A percentile compares a stretch with the other conserved stretches of the same genome.
Conservation (phyloP, 2,888 invertebrate species). For the Acanthococcus lagerstroemiae region DNA sequence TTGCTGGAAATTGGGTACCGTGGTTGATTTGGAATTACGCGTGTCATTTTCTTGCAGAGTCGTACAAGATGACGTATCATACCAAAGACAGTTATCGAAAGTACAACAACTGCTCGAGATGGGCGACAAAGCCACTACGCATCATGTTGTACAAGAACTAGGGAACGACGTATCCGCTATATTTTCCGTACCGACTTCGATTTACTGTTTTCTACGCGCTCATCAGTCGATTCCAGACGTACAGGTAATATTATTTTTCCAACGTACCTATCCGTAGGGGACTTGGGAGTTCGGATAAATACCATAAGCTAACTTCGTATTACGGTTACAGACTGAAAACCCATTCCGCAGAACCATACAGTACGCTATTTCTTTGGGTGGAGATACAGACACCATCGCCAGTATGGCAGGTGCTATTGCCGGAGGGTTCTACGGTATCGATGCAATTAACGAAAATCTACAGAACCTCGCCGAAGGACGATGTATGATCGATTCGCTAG, state of each 20-base stretch:
- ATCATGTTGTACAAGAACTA: constrained; percentile 47
- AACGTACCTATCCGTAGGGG: background rate
- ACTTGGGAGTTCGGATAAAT: too few relatives aligned
- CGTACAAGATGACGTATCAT: constrained; percentile 6
- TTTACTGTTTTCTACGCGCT: constrained; percentile 56
- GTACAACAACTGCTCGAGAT: constrained; percentile 41
- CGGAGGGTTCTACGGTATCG: constrained; percentile 56
- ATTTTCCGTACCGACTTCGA: constrained; percentile 62
- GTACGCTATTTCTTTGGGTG: constrained; percentile 60
- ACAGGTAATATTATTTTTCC: constrained; percentile 42
- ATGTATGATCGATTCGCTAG: constrained; percentile 46
- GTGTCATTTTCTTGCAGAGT: constrained; percentile 2
- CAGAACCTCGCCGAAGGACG: constrained; percentile 52
- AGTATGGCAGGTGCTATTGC: constrained; percentile 61
- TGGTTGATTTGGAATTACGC: too few relatives aligned
- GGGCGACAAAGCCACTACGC: constrained; percentile 41
- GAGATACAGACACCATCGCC: constrained; percentile 68
- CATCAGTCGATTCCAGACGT: constrained; percentile 46
- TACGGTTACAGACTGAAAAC: constrained; percentile 48
- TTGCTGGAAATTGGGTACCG: too few relatives aligned
- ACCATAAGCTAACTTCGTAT: background rate
- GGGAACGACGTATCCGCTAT: constrained; percentile 55
- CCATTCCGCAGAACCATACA: constrained; percentile 54
- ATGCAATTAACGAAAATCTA: constrained; percentile 44
- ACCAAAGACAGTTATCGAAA: constrained; percentile 38